Percentiles rank a stretch among this genome's conserved stretches.
Evolutionary conservation across 2,888 invertebrate species (phyloP).

Genomic region (Thymelicus sylvestris): DNA sequence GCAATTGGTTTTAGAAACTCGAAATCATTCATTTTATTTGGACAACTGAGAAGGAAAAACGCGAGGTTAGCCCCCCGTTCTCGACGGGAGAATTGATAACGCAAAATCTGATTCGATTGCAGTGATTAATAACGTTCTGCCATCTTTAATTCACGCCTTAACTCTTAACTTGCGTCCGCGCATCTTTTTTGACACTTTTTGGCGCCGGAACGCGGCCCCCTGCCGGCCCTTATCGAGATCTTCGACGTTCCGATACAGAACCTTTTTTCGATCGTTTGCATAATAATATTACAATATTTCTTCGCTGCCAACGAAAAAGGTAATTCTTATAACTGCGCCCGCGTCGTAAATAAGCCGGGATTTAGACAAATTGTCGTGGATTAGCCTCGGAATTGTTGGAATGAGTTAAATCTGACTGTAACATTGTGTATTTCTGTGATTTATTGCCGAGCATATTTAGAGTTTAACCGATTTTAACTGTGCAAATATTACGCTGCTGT

Average conservation of each 20-base stretch:
- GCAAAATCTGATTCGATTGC: constrained; percentile 40
- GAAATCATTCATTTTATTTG: not conserved
- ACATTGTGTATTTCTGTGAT: constrained; percentile 32
- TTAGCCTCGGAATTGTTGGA: constrained; percentile 30
- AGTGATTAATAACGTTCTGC: constrained; percentile 44
- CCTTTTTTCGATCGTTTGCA: constrained; percentile 45
- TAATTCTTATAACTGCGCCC: constrained; percentile 14
- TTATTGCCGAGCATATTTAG: constrained; percentile 26
- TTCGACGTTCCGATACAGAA: constrained; percentile 39
- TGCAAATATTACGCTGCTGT: constrained; percentile 15
- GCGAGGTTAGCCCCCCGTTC: constrained; percentile 20
- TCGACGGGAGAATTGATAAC: constrained; percentile 42
- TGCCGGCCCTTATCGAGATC: constrained; percentile 49
- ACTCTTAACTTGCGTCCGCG: constrained; percentile 37
- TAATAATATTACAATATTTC: constrained; percentile 47
- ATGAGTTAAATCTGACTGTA: constrained; percentile 31
- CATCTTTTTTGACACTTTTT: constrained; percentile 51
- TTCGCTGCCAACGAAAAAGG: constrained; percentile 30
- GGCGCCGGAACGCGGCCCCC: constrained; percentile 48
- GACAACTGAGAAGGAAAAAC: constrained; percentile 4
- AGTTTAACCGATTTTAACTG: constrained; percentile 19
- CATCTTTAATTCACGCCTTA: constrained; percentile 45
- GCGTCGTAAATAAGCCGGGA: constrained; percentile 31
- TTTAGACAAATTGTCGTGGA: constrained; percentile 32
- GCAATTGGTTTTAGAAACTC: not conserved